Percentiles rank a stretch among this genome's conserved stretches.
Conservation (phyloP, 2,797 vertebrate genomes). For the Chloroceryle amazona region DNA sequence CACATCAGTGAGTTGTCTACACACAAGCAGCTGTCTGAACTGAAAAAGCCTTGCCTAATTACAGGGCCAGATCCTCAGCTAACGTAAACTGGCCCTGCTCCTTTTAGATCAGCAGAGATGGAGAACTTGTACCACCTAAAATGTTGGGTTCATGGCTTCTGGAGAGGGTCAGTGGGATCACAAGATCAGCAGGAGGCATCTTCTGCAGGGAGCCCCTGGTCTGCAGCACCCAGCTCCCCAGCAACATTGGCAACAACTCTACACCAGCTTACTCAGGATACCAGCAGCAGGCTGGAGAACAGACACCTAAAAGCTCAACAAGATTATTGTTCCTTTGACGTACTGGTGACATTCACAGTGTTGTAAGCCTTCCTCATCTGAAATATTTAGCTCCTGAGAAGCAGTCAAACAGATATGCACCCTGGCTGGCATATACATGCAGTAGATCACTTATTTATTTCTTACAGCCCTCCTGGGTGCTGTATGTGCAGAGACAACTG, state of each 20-base stretch:
- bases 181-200: neutral
- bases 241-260: neutral
- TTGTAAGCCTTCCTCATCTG: neutral
- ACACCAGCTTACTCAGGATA: neutral
- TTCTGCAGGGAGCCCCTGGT: neutral
- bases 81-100: neutral
- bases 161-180: neutral
- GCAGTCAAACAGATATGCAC: neutral
- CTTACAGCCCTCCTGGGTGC: constrained; percentile 36
- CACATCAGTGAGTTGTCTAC: neutral
- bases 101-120: neutral
- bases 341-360: neutral
- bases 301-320: neutral
- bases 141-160: fast-evolving
- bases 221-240: neutral
- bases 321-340: constrained; percentile 1
- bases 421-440: neutral
- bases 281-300: neutral
- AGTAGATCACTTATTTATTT: constrained; percentile 17
- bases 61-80: neutral
- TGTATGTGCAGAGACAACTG: constrained; percentile 29
- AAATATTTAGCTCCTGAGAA: constrained; percentile 28
- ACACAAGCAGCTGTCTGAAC: neutral
- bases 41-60: neutral
- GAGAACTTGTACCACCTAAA: neutral